These are phyloP conservation scores for Emmelina monodactyla DNA, from an alignment of 2,888 invertebrate species.

Conservation along the genomic window DNA sequence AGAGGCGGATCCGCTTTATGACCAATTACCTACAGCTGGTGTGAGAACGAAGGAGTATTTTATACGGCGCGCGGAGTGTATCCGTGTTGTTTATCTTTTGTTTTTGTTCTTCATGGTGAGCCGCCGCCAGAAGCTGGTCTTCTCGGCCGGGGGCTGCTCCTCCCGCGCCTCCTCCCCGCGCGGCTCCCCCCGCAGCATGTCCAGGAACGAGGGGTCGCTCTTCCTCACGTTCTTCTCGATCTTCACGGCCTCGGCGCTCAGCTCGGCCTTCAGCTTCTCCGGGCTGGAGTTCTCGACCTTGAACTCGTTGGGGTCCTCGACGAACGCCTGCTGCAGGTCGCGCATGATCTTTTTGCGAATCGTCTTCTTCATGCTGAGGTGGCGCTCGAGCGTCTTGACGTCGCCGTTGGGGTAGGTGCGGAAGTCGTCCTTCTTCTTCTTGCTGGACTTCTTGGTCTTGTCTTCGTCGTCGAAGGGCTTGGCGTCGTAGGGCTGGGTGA, in stretches of 20 bases:
- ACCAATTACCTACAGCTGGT: too few species aligned
- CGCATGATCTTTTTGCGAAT: constrained; percentile 87
- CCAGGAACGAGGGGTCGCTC: constrained; percentile 70
- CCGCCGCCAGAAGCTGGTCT: constrained; percentile 73
- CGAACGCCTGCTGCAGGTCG: constrained; percentile 78
- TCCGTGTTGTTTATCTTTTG: constrained; percentile 62
- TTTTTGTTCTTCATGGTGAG: constrained; percentile 74
- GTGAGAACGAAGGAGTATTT: not conserved
- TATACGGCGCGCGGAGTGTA: constrained; percentile 32
- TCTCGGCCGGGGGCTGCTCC: constrained; percentile 60
- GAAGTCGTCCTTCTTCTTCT: constrained; percentile 74
- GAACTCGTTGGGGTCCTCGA: constrained; percentile 76
- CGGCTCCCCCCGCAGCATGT: constrained; percentile 71
- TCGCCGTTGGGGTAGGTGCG: constrained; percentile 71
- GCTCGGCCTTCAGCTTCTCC: constrained; percentile 72
- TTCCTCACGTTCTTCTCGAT: constrained; percentile 64
- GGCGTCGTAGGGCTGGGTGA: constrained; percentile 62
- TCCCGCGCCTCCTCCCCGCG: constrained; percentile 48
- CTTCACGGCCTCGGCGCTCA: constrained; percentile 72
- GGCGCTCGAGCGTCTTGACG: constrained; percentile 79
- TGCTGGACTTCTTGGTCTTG: constrained; percentile 62
- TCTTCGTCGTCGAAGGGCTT: constrained; percentile 56
- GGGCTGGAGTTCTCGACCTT: constrained; percentile 73
- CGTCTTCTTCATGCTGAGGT: constrained; percentile 87
- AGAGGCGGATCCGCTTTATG: too few species aligned